A percentile compares a stretch with the other conserved stretches of the same genome.
These are phyloP conservation scores for Conus canariensis DNA, from an alignment of 2,888 invertebrate species.

Conservation along the genomic window DNA sequence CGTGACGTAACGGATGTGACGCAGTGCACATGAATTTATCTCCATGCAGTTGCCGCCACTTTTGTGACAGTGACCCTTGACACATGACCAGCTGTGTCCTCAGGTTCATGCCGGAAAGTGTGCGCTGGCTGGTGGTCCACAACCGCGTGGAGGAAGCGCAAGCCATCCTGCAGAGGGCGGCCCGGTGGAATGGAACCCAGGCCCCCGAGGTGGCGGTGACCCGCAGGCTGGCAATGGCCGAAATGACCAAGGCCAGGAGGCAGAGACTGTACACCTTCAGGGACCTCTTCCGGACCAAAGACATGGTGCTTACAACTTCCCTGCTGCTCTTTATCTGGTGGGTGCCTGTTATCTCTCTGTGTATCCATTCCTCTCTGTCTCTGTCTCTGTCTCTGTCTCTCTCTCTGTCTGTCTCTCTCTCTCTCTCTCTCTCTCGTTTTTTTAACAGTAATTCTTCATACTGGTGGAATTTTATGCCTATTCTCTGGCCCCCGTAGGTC, in stretches of 20 bases:
- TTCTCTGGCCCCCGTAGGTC: too few relatives aligned
- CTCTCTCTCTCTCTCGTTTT: too few relatives aligned
- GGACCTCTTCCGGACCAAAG: slow-evolving; percentile 20
- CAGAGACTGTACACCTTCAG: slow-evolving; percentile 16
- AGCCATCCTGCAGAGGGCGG: slow-evolving; percentile 11
- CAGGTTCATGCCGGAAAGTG: slow-evolving; percentile 36
- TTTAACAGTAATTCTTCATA: too few relatives aligned
- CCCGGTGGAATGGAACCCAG: background rate
- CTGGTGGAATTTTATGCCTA: too few relatives aligned
- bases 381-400: background rate
- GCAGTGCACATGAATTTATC: too few relatives aligned
- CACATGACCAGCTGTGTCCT: too few relatives aligned
- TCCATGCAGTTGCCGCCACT: too few relatives aligned
- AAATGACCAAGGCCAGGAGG: background rate
- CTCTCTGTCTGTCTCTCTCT: too few relatives aligned
- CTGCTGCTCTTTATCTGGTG: slow-evolving; percentile 28
- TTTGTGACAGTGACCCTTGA: too few relatives aligned
- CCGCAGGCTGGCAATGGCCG: background rate
- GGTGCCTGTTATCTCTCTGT: background rate
- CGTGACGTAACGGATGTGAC: too few relatives aligned
- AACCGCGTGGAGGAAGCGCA: slow-evolving; percentile 27
- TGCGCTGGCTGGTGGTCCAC: slow-evolving; percentile 34
- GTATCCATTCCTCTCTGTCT: background rate
- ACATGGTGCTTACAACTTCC: background rate
- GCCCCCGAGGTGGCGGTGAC: background rate